Percentiles rank a stretch among this genome's conserved stretches.
Evolutionary conservation across 2,888 invertebrate genomes (phyloP).

Genomic region (Entomobrya proxima): DNA sequence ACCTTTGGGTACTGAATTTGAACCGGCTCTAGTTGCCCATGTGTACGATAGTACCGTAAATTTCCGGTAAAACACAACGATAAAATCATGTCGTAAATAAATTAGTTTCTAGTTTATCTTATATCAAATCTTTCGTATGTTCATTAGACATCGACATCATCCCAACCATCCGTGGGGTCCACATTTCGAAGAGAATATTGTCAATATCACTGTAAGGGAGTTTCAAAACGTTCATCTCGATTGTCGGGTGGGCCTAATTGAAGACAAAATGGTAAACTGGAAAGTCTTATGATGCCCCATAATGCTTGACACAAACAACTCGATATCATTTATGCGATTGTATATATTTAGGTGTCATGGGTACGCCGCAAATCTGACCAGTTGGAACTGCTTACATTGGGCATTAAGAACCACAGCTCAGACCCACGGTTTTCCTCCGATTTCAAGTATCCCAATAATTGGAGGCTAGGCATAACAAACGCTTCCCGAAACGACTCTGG

Average conservation of each 20-base stretch:
- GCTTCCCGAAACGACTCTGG: constrained; percentile 80
- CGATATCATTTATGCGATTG: neutral
- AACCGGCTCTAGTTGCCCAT: constrained; percentile 69
- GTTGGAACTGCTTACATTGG: constrained; percentile 77
- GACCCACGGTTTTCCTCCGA: constrained; percentile 79
- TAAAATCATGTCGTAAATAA: no score
- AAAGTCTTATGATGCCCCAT: no score
- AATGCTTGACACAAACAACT: neutral
- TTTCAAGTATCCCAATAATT: constrained; percentile 80
- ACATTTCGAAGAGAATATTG: constrained; percentile 83
- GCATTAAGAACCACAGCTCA: constrained; percentile 77
- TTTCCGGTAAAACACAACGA: constrained; percentile 72
- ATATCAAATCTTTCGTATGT: no score
- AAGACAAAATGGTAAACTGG: constrained; percentile 75
- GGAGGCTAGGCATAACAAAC: constrained; percentile 80
- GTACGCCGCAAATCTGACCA: constrained; percentile 76
- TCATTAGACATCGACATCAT: constrained; percentile 84
- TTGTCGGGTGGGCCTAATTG: constrained; percentile 78
- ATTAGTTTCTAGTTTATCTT: neutral
- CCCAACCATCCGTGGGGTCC: constrained; percentile 85
- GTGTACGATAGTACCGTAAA: constrained; percentile 72
- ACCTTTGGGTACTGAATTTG: constrained; percentile 36
- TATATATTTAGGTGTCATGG: constrained; percentile 77
- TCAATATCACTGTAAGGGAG: constrained; percentile 85
- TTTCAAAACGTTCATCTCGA: constrained; percentile 85